Evolutionary conservation across 2,888 invertebrate genomes (phyloP).

Genomic region (Trissoscelio sp.): DNA sequence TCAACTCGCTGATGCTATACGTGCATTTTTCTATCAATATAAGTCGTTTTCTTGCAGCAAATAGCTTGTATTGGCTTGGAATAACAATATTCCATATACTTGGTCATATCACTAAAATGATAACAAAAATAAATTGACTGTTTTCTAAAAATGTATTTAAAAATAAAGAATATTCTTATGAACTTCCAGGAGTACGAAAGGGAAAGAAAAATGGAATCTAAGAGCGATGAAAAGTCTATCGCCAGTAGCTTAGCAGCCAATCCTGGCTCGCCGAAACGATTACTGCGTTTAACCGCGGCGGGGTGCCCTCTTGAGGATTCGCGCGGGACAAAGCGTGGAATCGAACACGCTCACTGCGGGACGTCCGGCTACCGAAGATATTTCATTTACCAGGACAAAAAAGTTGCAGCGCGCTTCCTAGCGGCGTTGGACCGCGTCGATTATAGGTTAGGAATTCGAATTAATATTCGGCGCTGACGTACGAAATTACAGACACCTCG

Average conservation of each 20-base stretch:
- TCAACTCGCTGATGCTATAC: no score
- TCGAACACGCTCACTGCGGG: slow-evolving; percentile 78
- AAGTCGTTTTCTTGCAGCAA: no score
- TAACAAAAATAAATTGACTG: no score
- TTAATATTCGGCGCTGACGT: slow-evolving; percentile 83
- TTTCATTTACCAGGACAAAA: slow-evolving; percentile 81
- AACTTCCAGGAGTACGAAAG: no score
- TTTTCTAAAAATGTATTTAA: no score
- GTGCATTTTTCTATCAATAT: no score
- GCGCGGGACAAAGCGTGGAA: slow-evolving; percentile 76
- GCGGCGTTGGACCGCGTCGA: slow-evolving; percentile 47
- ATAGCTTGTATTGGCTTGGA: no score
- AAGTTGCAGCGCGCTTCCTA: slow-evolving; percentile 70
- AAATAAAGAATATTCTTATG: no score
- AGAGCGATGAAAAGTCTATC: slow-evolving; percentile 66
- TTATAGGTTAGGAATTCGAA: slow-evolving; percentile 80
- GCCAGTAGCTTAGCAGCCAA: slow-evolving; percentile 71
- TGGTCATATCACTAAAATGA: no score
- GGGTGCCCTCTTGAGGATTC: slow-evolving; percentile 78
- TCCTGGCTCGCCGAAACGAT: slow-evolving; percentile 75
- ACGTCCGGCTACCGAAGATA: slow-evolving; percentile 81
- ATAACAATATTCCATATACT: no score
- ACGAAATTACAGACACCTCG: slow-evolving; percentile 79
- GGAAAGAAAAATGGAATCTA: slow-evolving; percentile 13
- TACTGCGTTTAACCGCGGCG: slow-evolving; percentile 80